Evolutionary conservation across 1,140 invertebrate species (phyloP), one percentile per base, ranked within the genome.

Genomic region (Dufourea novaeangliae): DNA sequence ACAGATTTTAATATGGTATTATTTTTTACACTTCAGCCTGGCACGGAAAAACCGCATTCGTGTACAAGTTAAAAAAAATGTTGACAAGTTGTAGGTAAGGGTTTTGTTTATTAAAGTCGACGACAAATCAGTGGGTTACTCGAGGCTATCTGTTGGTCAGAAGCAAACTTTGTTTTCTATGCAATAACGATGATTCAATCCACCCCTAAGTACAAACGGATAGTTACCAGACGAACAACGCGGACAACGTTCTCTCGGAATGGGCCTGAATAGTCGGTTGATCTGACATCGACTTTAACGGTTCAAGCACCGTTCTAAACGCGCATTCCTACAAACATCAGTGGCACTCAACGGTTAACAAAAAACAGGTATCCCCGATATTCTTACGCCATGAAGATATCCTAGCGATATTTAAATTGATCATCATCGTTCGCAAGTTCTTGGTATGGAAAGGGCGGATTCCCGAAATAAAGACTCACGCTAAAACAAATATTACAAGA

Each of bases 401-500:
- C 6, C 7, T 7, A 29, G 7, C 2, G 10, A 27, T 44, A 8
- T 14, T 59, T 41, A 41, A 69, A 68, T 17, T 32, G 20, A 59
- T 68, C 25, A 20, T 39, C 50, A 59, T 68, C 25, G 59, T 56
- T 69, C 39, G 61, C 72, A 74, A 74, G 11, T 56, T 11, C 39
- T 39, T n/a, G 25, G 17, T 25, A 57, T 11, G 22, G 37, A 5
- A 14, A 34, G 10, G 52, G 57, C 14, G 14, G n/a, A n/a, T 59
- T 69, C 29, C 8, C 20, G 37, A 57, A 10, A 37, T 69, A 37
- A 11, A 39, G 27, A 17, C 61, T 22, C n/a, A 17, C 34, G 25
- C 29, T 50, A 69, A 57, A 57, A 50, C 22, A 69, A 59, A 22
- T 76, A 59, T 69, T 66, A 69, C 52, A 69, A 69, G 57, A 69